A percentile compares a stretch with the other conserved stretches of the same genome.
phyloP scores from a whole-genome alignment of 2,113 vertebrate species.

The Bostrychus sinensis region DNA sequence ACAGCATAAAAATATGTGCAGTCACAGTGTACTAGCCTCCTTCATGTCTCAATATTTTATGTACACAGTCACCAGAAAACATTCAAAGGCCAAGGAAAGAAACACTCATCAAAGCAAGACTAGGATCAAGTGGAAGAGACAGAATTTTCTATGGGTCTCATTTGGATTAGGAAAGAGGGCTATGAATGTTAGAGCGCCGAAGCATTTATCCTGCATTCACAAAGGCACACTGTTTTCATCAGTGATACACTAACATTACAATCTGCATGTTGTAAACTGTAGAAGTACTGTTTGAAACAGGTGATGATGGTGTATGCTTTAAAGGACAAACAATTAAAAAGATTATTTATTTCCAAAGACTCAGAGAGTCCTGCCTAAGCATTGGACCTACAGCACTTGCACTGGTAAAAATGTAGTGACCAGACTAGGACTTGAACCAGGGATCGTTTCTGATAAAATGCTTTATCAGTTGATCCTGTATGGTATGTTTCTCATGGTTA shows the following conservation, averaged over 20 bases:
- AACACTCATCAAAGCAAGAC: conserved; percentile 4
- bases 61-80: conserved; percentile 12
- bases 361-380: too few relatives aligned
- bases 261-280: conserved; percentile 13
- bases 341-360: too few relatives aligned
- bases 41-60: conserved; percentile 17
- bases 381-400: too few relatives aligned
- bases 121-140: conserved; percentile 41
- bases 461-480: too few relatives aligned
- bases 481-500: too few relatives aligned
- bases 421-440: too few relatives aligned
- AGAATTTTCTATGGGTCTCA: conserved; percentile 49
- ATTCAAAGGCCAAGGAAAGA: conserved; percentile 13
- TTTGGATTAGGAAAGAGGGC: conserved; percentile 28
- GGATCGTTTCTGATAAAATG: too few relatives aligned
- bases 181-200: conserved; percentile 24
- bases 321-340: too few relatives aligned
- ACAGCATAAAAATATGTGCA: conserved; percentile 12
- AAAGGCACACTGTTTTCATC: conserved; percentile 54
- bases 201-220: conserved; percentile 33
- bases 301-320: too few relatives aligned
- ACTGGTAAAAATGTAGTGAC: too few relatives aligned
- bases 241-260: conserved; percentile 28
- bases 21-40: conserved; percentile 14
- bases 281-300: too few relatives aligned